These are phyloP conservation scores for Platysternon megacephalum DNA, from an alignment of 2,113 vertebrate species.

Conservation along the genomic window DNA sequence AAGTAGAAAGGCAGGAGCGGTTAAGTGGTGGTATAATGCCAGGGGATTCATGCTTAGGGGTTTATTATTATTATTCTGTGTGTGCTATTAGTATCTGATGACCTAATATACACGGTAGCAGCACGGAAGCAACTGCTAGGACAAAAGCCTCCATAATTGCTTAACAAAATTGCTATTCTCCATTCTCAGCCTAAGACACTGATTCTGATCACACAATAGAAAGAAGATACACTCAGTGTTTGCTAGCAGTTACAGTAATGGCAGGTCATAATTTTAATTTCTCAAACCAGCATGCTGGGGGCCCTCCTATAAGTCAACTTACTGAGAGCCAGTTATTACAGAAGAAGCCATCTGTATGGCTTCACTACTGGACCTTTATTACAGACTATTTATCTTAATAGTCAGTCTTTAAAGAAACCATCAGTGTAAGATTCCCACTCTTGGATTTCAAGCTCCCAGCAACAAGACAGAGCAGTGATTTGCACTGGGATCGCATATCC, in stretches of 20 bases:
- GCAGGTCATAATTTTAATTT: not conserved
- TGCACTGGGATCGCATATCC: not conserved
- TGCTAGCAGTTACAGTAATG: rapidly evolving
- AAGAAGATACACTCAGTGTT: not conserved
- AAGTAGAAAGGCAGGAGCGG: not conserved
- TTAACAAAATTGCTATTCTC: not conserved
- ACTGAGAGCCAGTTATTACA: not conserved
- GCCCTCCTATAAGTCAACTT: not conserved
- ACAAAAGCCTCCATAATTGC: not conserved
- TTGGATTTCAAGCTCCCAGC: not conserved
- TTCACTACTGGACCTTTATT: not conserved
- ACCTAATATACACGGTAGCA: not conserved
- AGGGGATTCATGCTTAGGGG: not conserved
- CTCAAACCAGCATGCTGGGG: not conserved
- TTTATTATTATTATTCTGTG: not conserved
- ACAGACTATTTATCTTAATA: not conserved
- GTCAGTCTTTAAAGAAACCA: not conserved
- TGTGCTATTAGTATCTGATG: not conserved
- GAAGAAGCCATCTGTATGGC: not conserved
- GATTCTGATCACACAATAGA: not conserved
- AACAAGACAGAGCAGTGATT: not conserved
- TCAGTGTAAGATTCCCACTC: not conserved
- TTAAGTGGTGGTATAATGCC: not conserved
- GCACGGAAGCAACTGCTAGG: not conserved
- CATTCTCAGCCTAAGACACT: not conserved